These are phyloP conservation scores for Polietes domitor DNA, from an alignment of 2,888 invertebrate species.

Conservation along the genomic window DNA sequence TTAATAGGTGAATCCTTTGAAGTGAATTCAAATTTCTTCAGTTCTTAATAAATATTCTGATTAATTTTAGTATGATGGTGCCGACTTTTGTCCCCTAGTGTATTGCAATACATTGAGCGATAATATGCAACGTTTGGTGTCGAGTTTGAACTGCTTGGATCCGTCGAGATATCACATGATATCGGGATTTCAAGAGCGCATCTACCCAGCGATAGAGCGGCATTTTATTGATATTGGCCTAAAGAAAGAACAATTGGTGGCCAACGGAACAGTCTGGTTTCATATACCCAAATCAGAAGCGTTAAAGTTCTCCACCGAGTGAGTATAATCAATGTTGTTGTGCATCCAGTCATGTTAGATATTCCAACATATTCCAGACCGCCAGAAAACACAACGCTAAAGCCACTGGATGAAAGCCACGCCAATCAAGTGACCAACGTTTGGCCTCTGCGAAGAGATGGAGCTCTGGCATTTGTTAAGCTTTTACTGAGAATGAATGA, in stretches of 20 bases:
- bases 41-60: not conserved
- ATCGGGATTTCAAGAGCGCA: constrained; percentile 67
- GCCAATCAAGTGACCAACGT: constrained; percentile 71
- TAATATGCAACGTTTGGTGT: constrained; percentile 68
- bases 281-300: constrained; percentile 70
- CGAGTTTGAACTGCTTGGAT: constrained; percentile 70
- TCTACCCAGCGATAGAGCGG: constrained; percentile 65
- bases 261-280: constrained; percentile 70
- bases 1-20: not conserved
- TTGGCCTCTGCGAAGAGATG: constrained; percentile 73
- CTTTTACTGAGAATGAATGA: constrained; percentile 71
- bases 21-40: not conserved
- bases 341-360: not conserved
- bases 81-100: not conserved
- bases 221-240: constrained; percentile 60
- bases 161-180: constrained; percentile 50
- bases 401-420: constrained; percentile 66
- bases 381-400: constrained; percentile 71
- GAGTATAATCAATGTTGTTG: constrained; percentile 43
- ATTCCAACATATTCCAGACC: constrained; percentile 60
- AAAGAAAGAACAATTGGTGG: constrained; percentile 10
- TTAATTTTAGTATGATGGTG: not conserved
- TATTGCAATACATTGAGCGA: constrained; percentile 73
- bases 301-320: constrained; percentile 71
- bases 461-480: constrained; percentile 70